These are phyloP conservation scores for Anoura caudifer DNA, from an alignment of 2,113 vertebrate genomes.

Conservation along the genomic window DNA sequence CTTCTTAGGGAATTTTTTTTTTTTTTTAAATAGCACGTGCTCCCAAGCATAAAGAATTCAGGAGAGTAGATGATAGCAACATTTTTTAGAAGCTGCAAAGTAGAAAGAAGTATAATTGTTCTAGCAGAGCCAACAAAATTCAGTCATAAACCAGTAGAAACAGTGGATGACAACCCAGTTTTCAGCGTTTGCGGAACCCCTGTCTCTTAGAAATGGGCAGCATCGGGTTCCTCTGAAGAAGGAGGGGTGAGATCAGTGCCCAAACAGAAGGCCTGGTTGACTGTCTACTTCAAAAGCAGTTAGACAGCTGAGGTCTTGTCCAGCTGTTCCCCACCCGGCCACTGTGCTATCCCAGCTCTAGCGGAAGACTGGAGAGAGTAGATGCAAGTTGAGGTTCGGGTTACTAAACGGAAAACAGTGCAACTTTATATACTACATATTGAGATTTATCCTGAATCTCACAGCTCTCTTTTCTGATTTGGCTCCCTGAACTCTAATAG, in stretches of 20 bases:
- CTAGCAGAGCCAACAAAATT: background rate
- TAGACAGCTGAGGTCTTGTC: background rate
- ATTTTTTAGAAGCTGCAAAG: background rate
- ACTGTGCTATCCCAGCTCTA: background rate
- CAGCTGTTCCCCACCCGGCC: background rate
- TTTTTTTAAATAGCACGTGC: background rate
- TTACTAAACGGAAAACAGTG: background rate
- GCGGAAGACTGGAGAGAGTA: background rate
- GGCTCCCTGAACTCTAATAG: background rate
- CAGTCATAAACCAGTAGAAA: background rate
- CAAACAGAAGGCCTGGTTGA: background rate
- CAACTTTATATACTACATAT: background rate
- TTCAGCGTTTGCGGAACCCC: background rate
- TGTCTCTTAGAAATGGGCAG: background rate
- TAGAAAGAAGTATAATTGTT: background rate
- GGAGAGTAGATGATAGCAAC: background rate
- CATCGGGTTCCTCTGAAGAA: background rate
- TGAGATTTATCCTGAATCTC: background rate
- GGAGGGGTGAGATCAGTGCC: background rate
- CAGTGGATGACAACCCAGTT: background rate
- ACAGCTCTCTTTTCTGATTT: background rate
- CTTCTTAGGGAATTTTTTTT: background rate
- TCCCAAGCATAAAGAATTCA: background rate
- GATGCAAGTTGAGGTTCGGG: background rate
- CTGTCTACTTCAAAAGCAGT: constrained; percentile 4